Percentiles rank a stretch among this genome's conserved stretches.
Conservation (phyloP, 2,888 invertebrate genomes). For the Phragmatobia fuliginosa region DNA sequence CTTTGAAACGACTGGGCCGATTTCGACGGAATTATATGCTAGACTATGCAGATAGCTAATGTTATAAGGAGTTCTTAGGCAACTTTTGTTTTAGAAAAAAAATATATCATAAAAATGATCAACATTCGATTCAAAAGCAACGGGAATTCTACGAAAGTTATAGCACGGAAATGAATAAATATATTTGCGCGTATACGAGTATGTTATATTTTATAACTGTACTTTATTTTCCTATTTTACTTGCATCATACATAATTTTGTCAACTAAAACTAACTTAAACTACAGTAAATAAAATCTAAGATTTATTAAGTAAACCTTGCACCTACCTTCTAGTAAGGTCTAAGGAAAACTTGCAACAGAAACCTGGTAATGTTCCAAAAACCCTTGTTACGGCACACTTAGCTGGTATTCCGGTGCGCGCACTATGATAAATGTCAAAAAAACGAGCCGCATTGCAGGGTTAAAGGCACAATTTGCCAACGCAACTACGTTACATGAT, state of each 20-base stretch:
- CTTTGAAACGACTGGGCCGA: no score
- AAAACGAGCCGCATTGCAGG: constrained; percentile 79
- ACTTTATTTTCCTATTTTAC: background rate
- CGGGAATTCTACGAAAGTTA: no score
- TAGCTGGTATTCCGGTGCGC: constrained; percentile 53
- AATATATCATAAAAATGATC: no score
- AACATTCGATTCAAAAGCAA: no score
- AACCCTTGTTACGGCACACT: constrained; percentile 73
- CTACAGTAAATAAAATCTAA: background rate
- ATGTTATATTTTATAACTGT: no score
- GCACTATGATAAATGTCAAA: constrained; percentile 82
- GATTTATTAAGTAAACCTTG: background rate
- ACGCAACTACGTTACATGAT: constrained; percentile 46
- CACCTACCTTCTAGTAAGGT: background rate
- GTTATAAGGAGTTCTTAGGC: no score
- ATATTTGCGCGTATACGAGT: no score
- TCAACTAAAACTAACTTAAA: background rate
- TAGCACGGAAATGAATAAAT: no score
- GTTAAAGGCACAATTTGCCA: constrained; percentile 62
- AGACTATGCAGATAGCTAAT: no score
- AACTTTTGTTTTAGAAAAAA: no score
- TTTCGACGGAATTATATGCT: no score
- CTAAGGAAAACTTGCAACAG: constrained; percentile 18
- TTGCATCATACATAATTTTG: background rate
- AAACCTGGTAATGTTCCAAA: constrained; percentile 82